Percentiles rank a stretch among this genome's conserved stretches.
Conservation (phyloP, 2,888 invertebrate species). For the Podotricha telesiphe region DNA sequence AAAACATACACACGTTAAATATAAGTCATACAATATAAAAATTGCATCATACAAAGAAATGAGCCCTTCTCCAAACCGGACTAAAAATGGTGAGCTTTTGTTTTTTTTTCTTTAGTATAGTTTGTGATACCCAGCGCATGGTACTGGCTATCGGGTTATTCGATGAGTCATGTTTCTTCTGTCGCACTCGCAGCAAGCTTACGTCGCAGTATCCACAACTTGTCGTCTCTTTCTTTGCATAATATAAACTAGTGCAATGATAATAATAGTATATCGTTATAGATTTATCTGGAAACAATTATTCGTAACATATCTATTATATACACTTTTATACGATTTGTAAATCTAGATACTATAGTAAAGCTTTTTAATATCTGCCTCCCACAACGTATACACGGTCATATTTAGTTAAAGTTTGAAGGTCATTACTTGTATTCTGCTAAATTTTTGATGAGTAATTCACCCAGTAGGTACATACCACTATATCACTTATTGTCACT, state of each 20-base stretch:
- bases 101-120: slow-evolving; percentile 37
- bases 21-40: slow-evolving; percentile 27
- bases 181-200: slow-evolving; percentile 31
- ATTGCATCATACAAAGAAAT: slow-evolving; percentile 37
- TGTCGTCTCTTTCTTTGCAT: slow-evolving; percentile 21
- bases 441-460: slow-evolving; percentile 26
- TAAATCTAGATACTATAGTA: too few species aligned
- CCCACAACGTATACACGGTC: slow-evolving; percentile 28
- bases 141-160: slow-evolving; percentile 43
- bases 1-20: not conserved
- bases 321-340: too few species aligned
- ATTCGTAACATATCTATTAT: not conserved
- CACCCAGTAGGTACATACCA: not conserved
- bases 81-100: slow-evolving; percentile 26
- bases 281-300: slow-evolving; percentile 5
- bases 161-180: slow-evolving; percentile 44
- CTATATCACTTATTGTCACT: not conserved
- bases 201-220: slow-evolving; percentile 37
- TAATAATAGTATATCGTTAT: not conserved
- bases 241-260: slow-evolving; percentile 1
- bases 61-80: slow-evolving; percentile 3
- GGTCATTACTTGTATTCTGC: slow-evolving; percentile 22
- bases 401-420: slow-evolving; percentile 33
- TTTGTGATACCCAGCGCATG: slow-evolving; percentile 48
- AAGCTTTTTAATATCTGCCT: slow-evolving; percentile 15